A percentile compares a stretch with the other conserved stretches of the same genome.
phyloP scores from a whole-genome alignment of 2,888 invertebrate species.

The Silvanus unidentatus region DNA sequence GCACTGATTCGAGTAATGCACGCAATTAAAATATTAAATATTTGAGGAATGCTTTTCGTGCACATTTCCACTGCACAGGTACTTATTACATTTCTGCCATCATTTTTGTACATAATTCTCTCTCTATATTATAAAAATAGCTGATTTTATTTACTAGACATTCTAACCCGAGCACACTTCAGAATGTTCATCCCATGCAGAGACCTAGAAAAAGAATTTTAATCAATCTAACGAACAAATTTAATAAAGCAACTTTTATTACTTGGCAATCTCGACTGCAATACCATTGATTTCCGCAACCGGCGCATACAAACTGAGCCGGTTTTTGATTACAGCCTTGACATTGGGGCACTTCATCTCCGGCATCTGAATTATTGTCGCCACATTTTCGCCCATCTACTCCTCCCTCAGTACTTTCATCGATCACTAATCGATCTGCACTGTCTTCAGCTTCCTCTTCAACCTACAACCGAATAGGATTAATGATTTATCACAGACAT shows the following conservation, averaged over 20 bases:
- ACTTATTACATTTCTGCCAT: neutral
- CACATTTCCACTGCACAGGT: neutral
- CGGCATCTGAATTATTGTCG: constrained; percentile 43
- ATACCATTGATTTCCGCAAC: constrained; percentile 91
- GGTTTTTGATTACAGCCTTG: constrained; percentile 78
- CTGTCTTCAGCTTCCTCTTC: constrained; percentile 60
- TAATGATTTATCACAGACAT: neutral
- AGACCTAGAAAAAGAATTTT: constrained; percentile 55
- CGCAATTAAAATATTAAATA: neutral
- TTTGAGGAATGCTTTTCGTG: neutral
- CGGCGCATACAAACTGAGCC: constrained; percentile 84
- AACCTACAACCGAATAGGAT: constrained; percentile 27
- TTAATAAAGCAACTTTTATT: constrained; percentile 23
- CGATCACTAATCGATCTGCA: constrained; percentile 55
- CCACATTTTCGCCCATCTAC: constrained; percentile 34
- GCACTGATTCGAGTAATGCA: neutral
- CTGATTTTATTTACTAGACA: constrained; percentile 1
- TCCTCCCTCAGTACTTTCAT: constrained; percentile 52
- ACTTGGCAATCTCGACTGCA: constrained; percentile 92
- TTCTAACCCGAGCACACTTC: constrained; percentile 74
- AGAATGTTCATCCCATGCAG: constrained; percentile 83
- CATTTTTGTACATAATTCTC: neutral
- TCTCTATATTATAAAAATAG: neutral
- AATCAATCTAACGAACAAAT: no score
- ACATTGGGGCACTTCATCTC: constrained; percentile 64